Evolutionary conservation across 2,888 invertebrate genomes (phyloP), one percentile per base, ranked within the genome.

Genomic region (Lithophane leautieri): DNA sequence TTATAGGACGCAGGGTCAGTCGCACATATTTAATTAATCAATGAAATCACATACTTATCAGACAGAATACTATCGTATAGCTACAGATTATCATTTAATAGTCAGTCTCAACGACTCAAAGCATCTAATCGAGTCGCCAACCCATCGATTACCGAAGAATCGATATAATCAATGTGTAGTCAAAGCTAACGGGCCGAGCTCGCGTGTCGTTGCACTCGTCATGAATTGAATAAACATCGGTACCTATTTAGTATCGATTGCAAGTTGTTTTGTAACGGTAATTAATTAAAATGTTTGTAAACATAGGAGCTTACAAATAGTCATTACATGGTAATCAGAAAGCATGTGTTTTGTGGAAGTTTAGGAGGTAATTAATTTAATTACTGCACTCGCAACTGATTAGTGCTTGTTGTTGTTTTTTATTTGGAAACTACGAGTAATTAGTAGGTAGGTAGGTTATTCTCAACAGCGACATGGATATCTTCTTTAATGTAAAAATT

Each of bases 151-250:
- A 60, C 25, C 14, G 60, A 60, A 52, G 42, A 79, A 79, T 78
- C 65, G 44, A 78, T 65, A 79, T 44, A 44, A 63, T 70, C 42
- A 28, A 56, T 56, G 42, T 47, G 71, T 52, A 44, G 68, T 65
- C 40, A 56, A n/a, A 50, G 47, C 42, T n/a, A 40, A n/a, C 8
- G 22, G 56, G 40, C 4, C 40, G 47, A 25, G 61, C 50, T 68
- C 47, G 63, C 73, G 61, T 76, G 81, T 65, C 61, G 52, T 50
- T 72, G 80, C 72, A 84, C 76, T 70, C 52, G 9, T 44, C 63
- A 65, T 76, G 28, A 72, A 82, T 73, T 34, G 63, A 66, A 61
- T 71, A 74, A 65, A 65, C 60, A 63, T 50, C 16, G 12, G 28
- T 56, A n/a, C n/a, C n/a, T n/a, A 50, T 66, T 78, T 34, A 65